Evolutionary conservation across 23 tunicate genomes (phyloP), one percentile per base, ranked within the genome.

Genomic region (Trididemnum clinides): DNA sequence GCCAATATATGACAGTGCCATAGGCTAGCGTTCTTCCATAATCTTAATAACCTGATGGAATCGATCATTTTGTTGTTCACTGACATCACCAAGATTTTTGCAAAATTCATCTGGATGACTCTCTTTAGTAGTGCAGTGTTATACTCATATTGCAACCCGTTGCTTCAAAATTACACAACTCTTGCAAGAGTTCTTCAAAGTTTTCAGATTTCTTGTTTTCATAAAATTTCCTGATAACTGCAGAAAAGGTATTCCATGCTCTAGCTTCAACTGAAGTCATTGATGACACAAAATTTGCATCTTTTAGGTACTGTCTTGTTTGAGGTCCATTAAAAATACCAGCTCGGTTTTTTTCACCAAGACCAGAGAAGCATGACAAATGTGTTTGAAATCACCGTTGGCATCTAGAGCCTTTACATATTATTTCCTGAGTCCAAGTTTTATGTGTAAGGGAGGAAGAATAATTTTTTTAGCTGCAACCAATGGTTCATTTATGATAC

Each of bases 401-500:
- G 15, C 15, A 15, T 44, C 15, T 15, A 44, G 54, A 44, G 54
- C 54, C 15, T 44, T 44, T 15, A 44, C 54, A 44, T 44, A 63
- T 63, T n/a, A 7, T 25, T 63, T 63, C 71, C 12, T 63, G n/a
- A 63, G 71, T 63, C 71, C 71, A 63, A 63, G 71, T 63, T 63
- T 63, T 63, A 63, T 63, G 71, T 63, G 71, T 63, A 63, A 63
- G 71, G 71, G 71, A 63, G 71, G 71, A 63, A 63, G 71, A 63
- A 63, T 63, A 63, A 63, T 63, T 22, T 63, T 63, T 63, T 63
- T n/a, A 15, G 28, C 71, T 63, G 22, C 71, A 63, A 63, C 71
- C 71, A 63, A 10, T 63, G 71, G 23, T n/a, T 63, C 23, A 63
- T 63, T 63, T n/a, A 63, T 63, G 23, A 63, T n/a, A 63, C n/a